A percentile compares a stretch with the other conserved stretches of the same genome.
phyloP scores from a whole-genome alignment of 2,888 invertebrate species.

The Lobophora halterata region DNA sequence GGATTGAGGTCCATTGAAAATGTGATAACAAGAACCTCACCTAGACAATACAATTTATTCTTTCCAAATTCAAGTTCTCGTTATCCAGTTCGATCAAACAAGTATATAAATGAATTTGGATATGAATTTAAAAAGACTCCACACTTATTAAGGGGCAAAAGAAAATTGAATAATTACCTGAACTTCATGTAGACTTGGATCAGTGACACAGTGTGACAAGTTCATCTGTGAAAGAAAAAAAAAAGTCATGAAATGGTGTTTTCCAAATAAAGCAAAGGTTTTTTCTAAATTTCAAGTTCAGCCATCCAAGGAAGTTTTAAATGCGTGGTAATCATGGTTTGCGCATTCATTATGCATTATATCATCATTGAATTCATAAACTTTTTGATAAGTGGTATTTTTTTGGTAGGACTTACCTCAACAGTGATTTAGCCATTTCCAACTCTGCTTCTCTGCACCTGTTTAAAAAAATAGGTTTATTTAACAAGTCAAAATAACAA shows the following conservation, averaged over 20 bases:
- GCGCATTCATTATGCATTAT: conserved; percentile 76
- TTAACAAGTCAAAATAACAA: too few relatives aligned
- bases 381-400: too few relatives aligned
- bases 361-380: conserved; percentile 64
- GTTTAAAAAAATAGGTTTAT: too few relatives aligned
- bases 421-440: too few relatives aligned
- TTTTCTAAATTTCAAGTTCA: too few relatives aligned
- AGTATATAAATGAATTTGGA: conserved; percentile 48
- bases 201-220: too few relatives aligned
- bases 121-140: too few relatives aligned
- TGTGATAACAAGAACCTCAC: conserved; percentile 19
- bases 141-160: too few relatives aligned
- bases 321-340: conserved; percentile 79
- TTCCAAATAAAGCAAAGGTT: background rate
- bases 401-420: too few relatives aligned
- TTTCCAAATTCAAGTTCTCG: conserved; percentile 20
- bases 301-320: conserved; percentile 80
- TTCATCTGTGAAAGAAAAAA: conserved; percentile 23
- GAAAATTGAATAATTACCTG: too few relatives aligned
- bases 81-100: conserved; percentile 34
- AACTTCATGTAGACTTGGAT: too few relatives aligned
- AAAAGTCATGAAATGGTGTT: conserved; percentile 1
- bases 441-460: conserved; percentile 1
- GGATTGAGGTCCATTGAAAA: conserved; percentile 19
- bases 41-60: conserved; percentile 20